These are phyloP conservation scores for Hydrochoerus hydrochaeris DNA, from an alignment of 2,113 vertebrate species.

Conservation along the genomic window DNA sequence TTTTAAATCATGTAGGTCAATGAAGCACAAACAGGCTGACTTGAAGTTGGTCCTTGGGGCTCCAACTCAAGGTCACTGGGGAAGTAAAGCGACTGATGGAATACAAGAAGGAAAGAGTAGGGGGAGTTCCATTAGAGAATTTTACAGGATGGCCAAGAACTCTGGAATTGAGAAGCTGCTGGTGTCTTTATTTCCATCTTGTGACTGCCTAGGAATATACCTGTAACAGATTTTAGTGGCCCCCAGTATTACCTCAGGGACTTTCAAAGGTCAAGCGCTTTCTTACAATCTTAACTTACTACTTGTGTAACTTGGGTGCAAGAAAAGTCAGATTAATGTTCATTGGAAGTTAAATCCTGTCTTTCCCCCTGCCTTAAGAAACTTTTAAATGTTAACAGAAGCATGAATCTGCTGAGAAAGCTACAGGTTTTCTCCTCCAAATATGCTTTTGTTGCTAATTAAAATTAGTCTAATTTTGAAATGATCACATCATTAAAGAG, in stretches of 20 bases:
- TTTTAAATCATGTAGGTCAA: too few species aligned
- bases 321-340: conserved; percentile 45
- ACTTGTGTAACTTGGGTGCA: conserved; percentile 56
- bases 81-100: background rate
- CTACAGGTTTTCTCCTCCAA: conserved; percentile 70
- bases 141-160: background rate
- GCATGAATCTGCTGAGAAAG: conserved; percentile 64
- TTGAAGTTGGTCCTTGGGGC: background rate
- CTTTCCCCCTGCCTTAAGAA: conserved; percentile 34
- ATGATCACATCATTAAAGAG: conserved; percentile 81
- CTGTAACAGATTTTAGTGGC: background rate
- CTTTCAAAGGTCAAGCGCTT: conserved; percentile 62
- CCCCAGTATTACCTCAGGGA: background rate
- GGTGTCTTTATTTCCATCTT: background rate
- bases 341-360: conserved; percentile 47
- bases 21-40: background rate
- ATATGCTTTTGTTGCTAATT: conserved; percentile 82
- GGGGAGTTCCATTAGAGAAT: too few species aligned
- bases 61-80: background rate
- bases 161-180: background rate
- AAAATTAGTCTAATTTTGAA: conserved; percentile 82
- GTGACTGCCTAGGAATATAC: background rate
- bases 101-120: background rate
- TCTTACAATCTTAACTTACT: conserved; percentile 58
- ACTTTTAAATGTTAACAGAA: conserved; percentile 77